phyloP scores from a whole-genome alignment of 2,888 invertebrate genomes.

The Deilephila elpenor region DNA sequence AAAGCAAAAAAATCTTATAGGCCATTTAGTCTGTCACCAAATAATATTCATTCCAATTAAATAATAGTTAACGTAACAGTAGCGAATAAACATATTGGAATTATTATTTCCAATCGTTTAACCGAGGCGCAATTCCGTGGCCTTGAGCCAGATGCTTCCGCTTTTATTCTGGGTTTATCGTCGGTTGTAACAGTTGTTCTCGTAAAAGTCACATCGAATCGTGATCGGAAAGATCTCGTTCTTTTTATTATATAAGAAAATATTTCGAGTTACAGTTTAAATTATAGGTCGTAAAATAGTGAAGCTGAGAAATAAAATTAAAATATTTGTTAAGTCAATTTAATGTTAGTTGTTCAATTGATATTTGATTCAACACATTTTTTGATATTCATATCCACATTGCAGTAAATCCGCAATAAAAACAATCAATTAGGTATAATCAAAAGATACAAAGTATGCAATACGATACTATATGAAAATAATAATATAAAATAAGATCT shows the following conservation, averaged over 20 bases:
- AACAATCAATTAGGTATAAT: too few relatives aligned
- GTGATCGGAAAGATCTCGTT: neutral
- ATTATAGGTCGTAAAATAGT: neutral
- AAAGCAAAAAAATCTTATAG: too few relatives aligned
- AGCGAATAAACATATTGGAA: neutral
- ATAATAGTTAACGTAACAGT: too few relatives aligned
- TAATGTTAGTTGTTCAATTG: neutral
- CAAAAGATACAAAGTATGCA: too few relatives aligned
- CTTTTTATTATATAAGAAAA: neutral
- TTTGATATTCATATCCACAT: too few relatives aligned
- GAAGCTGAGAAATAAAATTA: neutral
- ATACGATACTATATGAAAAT: too few relatives aligned
- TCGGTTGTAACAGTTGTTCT: neutral
- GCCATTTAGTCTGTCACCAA: too few relatives aligned
- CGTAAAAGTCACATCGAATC: neutral
- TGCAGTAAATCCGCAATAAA: too few relatives aligned
- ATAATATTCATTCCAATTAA: too few relatives aligned
- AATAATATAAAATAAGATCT: too few relatives aligned
- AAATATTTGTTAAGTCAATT: neutral
- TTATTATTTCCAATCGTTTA: neutral
- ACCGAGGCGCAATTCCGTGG: neutral
- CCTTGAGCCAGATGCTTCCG: constrained; percentile 18
- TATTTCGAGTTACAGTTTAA: neutral
- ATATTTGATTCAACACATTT: too few relatives aligned
- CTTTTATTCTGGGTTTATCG: constrained; percentile 19